Evolutionary conservation across 2,113 vertebrate genomes (phyloP), one percentile per base, ranked within the genome.

Genomic region (Empidonax traillii): DNA sequence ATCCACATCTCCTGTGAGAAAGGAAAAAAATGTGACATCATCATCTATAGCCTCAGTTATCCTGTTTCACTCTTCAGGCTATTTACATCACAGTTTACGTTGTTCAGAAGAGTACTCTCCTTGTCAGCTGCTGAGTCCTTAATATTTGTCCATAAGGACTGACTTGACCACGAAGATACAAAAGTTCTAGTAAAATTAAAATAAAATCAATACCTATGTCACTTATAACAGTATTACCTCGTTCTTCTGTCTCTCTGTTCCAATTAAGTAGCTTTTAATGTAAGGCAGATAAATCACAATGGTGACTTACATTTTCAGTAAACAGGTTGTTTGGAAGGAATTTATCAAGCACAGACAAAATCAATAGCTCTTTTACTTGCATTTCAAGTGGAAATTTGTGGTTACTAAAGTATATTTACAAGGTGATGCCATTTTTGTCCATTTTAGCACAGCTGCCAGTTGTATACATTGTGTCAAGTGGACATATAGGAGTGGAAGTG

Each of bases 291-390:
- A 86, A 96, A 81, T 94, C 85, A 90, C 80, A 90, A 43, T 28
- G 87, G 73, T 88, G 62, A 68, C 80, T 78, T 92, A 82, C 24
- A 66, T 75, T 84, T 90, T 77, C 85, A 87, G 76, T 92, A 90
- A 96, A 56, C 14, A 66, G 72, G 63, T 75, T 96, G 56, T 65
- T 91, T 87, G 58, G 69, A 83, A 56, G 76, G 80, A 77, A 90
- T 96, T 90, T 93, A 77, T 92, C 28, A 53, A 65, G n/a, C 76
- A 21, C 72, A 78, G 80, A 59, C 56, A 92, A 84, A 94, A 93
- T 95, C 93, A 87, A 84, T 96, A 88, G 16, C 74, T 90, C 63
- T 88, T 95, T 78, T 86, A 41, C 76, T 90, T 94, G 56, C 53
- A 58, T 75, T 81, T 94, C 56, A 72, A 90, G 56, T 35, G 72